Percentiles rank a stretch among this genome's conserved stretches.
phyloP scores from a whole-genome alignment of 2,113 vertebrate species.

The Calonectris borealis region DNA sequence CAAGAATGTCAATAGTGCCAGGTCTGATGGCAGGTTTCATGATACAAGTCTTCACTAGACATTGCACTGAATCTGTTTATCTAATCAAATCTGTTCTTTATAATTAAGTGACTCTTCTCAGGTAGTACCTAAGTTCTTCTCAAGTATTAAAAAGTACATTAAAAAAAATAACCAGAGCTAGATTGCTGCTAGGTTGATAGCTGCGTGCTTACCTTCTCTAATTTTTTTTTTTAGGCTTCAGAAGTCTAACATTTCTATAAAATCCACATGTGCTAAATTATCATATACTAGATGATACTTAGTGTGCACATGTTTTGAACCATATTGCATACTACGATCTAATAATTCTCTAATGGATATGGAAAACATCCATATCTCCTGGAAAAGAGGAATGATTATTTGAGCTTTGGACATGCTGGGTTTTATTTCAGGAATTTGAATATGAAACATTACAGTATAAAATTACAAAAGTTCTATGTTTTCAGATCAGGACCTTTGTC shows the following conservation, averaged over 20 bases:
- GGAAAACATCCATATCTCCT: not conserved
- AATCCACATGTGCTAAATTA: not conserved
- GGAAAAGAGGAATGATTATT: not conserved
- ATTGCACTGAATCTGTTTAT: not conserved
- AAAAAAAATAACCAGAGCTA: not conserved
- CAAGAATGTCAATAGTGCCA: not conserved
- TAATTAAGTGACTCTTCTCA: not conserved
- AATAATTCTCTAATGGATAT: not conserved
- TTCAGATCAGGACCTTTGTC: conserved; percentile 1
- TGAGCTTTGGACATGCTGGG: not conserved
- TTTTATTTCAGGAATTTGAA: not conserved
- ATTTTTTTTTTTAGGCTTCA: not conserved
- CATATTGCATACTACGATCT: not conserved
- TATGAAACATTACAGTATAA: not conserved
- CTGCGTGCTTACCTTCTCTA: not conserved
- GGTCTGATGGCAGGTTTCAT: not conserved
- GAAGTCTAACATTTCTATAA: not conserved
- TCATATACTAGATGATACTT: not conserved
- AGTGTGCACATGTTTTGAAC: not conserved
- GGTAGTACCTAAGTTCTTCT: not conserved
- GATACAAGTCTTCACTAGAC: not conserved
- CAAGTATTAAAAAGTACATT: not conserved
- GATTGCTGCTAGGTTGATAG: not conserved
- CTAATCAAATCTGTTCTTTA: not conserved
- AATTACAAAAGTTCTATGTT: not conserved